Base-by-base conservation (phyloP, 2,797 vertebrate species). In the Jordanella pulchra region DNA sequence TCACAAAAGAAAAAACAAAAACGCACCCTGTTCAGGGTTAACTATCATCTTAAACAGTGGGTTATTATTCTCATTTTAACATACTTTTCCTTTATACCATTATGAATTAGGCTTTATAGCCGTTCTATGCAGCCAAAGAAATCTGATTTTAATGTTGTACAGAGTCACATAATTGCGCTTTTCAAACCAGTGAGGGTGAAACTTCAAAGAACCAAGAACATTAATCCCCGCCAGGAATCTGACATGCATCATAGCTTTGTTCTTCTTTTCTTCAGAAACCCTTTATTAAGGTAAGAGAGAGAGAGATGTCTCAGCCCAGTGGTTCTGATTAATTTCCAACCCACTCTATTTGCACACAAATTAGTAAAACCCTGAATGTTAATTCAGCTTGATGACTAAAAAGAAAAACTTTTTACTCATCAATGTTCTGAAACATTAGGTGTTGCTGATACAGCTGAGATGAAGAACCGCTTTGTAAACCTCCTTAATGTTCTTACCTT, bases 181-280 rank as follows among this genome's bases (percentile, higher is more conserved):
- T 87, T 88, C 74, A 85, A 89, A 82, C 84, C 64, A 78, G 71
- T 75, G 58, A 60, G 76, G 73, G 71, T 76, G 64, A 79, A 78
- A 86, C 87, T 90, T 92, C 86, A 92, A 92, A 93, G 83, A 76
- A 53, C 23, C 10, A 64, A 44, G 61, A 69, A 66, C 77, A 87
- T 92, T 86, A 87, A 93, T 89, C 85, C 84, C 54, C 47, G 61
- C 56, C 67, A 81, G 66, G 76, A 87, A 85, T 88, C 76, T 81
- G 82, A 89, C 74, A 60, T 82, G 87, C 77, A 79, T 68, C 53
- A 42, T 44, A 77, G 73, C 80, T 84, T 88, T 89, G 84, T 81
- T 81, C 79, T 78, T 80, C 60, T 64, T 69, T 65, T 47, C 45
- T 69, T 35, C 76, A 82, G 65, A 72, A 67, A 55, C 15, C 67